phyloP scores from a whole-genome alignment of 2,113 vertebrate species.

The Plecturocebus donacophilus region DNA sequence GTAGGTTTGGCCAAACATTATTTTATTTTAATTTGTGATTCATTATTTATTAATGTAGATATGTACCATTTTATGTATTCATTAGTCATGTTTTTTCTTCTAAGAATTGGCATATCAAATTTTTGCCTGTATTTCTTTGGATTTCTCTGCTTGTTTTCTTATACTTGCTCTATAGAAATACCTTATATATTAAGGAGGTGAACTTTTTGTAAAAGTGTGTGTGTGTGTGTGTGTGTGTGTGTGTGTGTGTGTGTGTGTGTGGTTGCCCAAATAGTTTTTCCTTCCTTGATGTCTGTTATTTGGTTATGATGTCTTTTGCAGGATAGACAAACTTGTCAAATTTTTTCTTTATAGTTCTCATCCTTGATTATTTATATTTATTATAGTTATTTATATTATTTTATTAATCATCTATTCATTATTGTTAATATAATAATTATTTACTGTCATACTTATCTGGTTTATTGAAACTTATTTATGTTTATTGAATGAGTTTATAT shows the following conservation, averaged over 20 bases:
- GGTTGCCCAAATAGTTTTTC: neutral
- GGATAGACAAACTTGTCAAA: neutral
- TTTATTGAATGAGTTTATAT: too few relatives aligned
- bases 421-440: too few relatives aligned
- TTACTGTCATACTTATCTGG: too few relatives aligned
- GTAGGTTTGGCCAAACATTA: neutral
- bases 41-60: neutral
- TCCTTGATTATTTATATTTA: neutral
- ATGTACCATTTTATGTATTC: neutral
- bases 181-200: neutral
- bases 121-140: neutral
- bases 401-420: too few relatives aligned
- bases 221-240: neutral
- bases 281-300: neutral
- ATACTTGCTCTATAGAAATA: neutral
- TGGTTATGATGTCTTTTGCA: neutral
- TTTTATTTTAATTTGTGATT: neutral
- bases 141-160: neutral
- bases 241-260: neutral
- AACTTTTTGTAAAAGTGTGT: neutral
- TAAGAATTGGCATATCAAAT: neutral
- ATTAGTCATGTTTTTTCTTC: neutral
- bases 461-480: too few relatives aligned
- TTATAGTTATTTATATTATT: too few relatives aligned
- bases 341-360: neutral